Evolutionary conservation across 2,797 vertebrate species (phyloP).

Genomic region (Chaetodon trifasciatus): DNA sequence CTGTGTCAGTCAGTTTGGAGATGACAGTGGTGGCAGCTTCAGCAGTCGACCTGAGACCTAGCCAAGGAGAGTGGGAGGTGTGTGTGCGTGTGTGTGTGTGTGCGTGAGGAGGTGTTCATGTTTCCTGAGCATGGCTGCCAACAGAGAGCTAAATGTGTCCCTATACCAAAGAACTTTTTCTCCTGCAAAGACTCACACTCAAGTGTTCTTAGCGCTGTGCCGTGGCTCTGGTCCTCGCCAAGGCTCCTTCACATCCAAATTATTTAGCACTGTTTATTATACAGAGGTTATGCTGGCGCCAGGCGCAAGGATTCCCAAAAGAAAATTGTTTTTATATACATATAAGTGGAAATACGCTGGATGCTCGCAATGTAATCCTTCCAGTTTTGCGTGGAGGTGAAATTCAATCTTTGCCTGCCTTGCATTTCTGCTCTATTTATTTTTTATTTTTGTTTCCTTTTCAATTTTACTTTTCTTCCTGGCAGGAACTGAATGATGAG

Average conservation of each 20-base stretch:
- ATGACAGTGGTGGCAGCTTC: constrained; percentile 53
- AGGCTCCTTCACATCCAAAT: constrained; percentile 81
- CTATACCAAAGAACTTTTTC: constrained; percentile 47
- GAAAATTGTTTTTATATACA: constrained; percentile 78
- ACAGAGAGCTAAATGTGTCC: constrained; percentile 57
- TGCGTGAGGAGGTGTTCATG: constrained; percentile 22
- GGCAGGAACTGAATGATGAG: constrained; percentile 53
- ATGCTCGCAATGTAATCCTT: constrained; percentile 63
- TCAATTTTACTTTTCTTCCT: constrained; percentile 51
- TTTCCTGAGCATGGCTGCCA: constrained; percentile 60
- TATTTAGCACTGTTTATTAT: constrained; percentile 87
- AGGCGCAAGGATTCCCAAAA: constrained; percentile 79
- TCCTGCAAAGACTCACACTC: constrained; percentile 70
- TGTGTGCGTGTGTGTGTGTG: neutral
- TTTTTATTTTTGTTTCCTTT: constrained; percentile 62
- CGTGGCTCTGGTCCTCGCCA: constrained; percentile 67
- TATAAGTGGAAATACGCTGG: constrained; percentile 79
- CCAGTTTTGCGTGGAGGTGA: constrained; percentile 64
- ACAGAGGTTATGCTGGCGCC: constrained; percentile 83
- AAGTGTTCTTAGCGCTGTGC: constrained; percentile 71
- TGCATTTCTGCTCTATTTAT: constrained; percentile 65
- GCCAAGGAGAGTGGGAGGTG: neutral
- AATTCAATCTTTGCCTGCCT: constrained; percentile 68
- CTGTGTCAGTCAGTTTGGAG: constrained; percentile 52
- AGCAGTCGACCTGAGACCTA: constrained; percentile 42